These are phyloP conservation scores for Callinectes sapidus DNA, from an alignment of 2,888 invertebrate species.

Conservation along the genomic window DNA sequence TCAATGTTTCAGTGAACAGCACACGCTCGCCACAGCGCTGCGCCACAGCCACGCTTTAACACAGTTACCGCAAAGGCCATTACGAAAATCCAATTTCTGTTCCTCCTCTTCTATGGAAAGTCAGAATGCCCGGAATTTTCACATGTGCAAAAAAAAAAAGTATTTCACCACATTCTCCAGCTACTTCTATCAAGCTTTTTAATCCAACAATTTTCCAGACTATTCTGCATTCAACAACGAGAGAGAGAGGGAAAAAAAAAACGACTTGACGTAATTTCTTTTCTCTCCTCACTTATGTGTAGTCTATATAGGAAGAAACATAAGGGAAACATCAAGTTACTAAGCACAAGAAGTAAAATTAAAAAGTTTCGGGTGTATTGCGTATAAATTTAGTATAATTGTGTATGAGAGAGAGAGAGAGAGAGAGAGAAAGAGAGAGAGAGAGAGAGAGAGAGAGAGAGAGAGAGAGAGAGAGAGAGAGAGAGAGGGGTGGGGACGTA, in stretches of 20 bases:
- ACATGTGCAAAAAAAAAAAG: not conserved
- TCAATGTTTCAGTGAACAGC: not conserved
- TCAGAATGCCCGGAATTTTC: not conserved
- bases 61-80: not conserved
- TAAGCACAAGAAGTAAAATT: not conserved
- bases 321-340: not conserved
- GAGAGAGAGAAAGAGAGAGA: constrained; percentile 21
- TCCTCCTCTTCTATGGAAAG: constrained; percentile 10
- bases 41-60: not conserved
- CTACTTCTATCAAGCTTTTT: not conserved
- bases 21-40: not conserved
- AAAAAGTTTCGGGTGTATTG: not conserved
- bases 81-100: constrained; percentile 12
- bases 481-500: not conserved
- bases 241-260: too few relatives aligned
- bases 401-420: not conserved
- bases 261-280: too few relatives aligned
- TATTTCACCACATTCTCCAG: not conserved
- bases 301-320: not conserved
- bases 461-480: constrained; percentile 25
- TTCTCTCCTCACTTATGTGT: not conserved
- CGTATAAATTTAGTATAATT: too few relatives aligned
- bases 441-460: constrained; percentile 25
- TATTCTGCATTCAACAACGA: not conserved
- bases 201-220: not conserved